Base-by-base conservation (phyloP, 1,140 invertebrate genomes). In the Bacillus rossius region DNA sequence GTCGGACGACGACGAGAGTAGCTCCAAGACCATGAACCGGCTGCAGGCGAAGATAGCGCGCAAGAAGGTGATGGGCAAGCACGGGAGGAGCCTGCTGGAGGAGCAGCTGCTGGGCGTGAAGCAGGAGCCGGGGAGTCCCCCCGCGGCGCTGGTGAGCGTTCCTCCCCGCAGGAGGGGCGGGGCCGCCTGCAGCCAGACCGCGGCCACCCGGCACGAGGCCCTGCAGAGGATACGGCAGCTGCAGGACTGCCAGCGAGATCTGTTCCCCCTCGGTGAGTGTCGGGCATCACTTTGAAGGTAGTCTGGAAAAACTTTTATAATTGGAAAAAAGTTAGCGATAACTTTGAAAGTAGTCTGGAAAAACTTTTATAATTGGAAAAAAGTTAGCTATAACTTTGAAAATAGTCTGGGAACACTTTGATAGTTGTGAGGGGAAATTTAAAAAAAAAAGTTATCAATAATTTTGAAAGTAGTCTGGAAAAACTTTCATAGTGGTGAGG, bases 1-100 rank as follows among this genome's bases (percentile, higher is more conserved):
- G 43, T 42, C 59, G 8, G 58, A 66, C 67, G 60, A 72, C 45
- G 69, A 71, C 38, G n/a, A n/a, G n/a, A n/a, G n/a, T n/a, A 73
- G 69, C 57, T 76, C 75, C n/a, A 69, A 76, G 55, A 77, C 76
- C 17, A 75, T 78, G 71, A 78, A 76, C 61, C 72, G 72, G 60
- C 64, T 78, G 42, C 75, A 78, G 63, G 76, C 73, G 23, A 77
- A 77, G 65, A 77, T 79, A 61, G 77, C 77, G 56, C 72, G 76
- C 48, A 79, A 77, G 61, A 77, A 74, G 69, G 71, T 78, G 37
- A 73, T 76, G 50, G 76, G 75, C 55, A 78, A 78, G 62, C 62
- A 75, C 37, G 59, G 57, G 16, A 34, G 55, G 19, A 60, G 59
- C 41, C 43, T 60, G 14, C 19, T 60, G 37, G 59, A 60, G 38